Evolutionary conservation across 1,140 invertebrate genomes (phyloP), one percentile per base, ranked within the genome.

Genomic region (Diorhabda elongata): DNA sequence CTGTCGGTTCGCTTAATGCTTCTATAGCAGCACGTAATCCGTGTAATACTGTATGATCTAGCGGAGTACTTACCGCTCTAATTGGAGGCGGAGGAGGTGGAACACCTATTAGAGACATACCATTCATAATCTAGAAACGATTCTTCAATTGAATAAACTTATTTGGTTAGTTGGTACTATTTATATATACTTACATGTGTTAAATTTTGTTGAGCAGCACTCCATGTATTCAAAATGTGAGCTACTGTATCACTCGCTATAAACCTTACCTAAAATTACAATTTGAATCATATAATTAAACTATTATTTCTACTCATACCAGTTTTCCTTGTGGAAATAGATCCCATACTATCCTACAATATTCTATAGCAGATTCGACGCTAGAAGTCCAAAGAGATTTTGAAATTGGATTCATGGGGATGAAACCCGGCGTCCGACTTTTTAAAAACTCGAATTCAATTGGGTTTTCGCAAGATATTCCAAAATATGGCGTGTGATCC

Each of bases 291-390:
- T 42, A 11, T 6, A 42, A 66, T 58, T 52, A 62, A 72, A 67
- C 9, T 44, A 26, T 26, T 26, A 47, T 44, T 66, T 9, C 5
- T 43, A 62, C 47, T 5, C 47, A 57, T 86, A 95, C 92, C 82
- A 96, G 83, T 87, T 95, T 95, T 69, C 90, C 90, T 56, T 87
- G 84, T 1, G 95, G 94, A 85, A 96, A 98, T 42, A 98, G 85
- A 83, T 99, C 97, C 93, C 95, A 98, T 5, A 97, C 94, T 73
- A 98, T 96, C 42, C 96, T 86, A 77, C 95, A 96, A 79, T 98
- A 98, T 83, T 98, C 97, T 62, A 97, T 87, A 3, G 95, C 90
- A 3, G 94, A 91, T 85, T 99, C 97, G 2, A 98, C 92, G 76
- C 91, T 92, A 76, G 92, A 96, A 2, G 96, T 98, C 96, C 96